phyloP scores from a whole-genome alignment of 1,140 invertebrate species.

The Drosophila lini region DNA sequence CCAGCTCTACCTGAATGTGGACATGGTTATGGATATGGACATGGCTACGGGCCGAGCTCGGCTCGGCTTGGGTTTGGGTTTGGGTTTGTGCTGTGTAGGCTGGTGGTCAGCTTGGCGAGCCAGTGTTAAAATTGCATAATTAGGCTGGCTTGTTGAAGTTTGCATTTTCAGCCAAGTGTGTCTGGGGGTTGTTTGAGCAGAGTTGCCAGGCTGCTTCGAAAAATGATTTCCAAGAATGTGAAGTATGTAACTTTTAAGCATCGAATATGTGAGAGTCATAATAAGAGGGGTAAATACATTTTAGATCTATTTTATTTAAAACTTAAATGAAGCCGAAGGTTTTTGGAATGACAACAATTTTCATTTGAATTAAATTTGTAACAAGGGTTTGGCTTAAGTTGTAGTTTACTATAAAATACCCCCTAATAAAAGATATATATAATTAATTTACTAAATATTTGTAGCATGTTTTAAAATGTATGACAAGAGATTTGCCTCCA shows the following conservation, averaged over 20 bases:
- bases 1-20: slow-evolving; percentile 63
- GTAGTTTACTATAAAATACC: no score
- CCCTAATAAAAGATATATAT: no score
- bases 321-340: neutral
- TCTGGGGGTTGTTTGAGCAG: slow-evolving; percentile 23
- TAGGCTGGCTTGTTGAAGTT: slow-evolving; percentile 52
- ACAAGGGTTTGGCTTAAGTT: no score
- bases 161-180: slow-evolving; percentile 23
- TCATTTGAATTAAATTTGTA: neutral
- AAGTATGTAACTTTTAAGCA: neutral
- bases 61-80: slow-evolving; percentile 6
- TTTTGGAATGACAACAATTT: neutral
- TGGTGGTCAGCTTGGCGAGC: slow-evolving; percentile 44
- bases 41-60: slow-evolving; percentile 9
- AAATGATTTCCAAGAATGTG: neutral
- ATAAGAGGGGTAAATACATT: neutral
- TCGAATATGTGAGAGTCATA: neutral
- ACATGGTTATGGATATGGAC: slow-evolving; percentile 45
- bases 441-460: no score
- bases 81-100: slow-evolving; percentile 49
- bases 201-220: slow-evolving; percentile 16
- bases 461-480: no score
- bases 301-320: neutral
- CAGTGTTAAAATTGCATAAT: slow-evolving; percentile 80
- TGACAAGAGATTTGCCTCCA: no score